A percentile compares a stretch with the other conserved stretches of the same genome.
Evolutionary conservation across 2,888 invertebrate species (phyloP).

Genomic region (Agapetus fuscipes): DNA sequence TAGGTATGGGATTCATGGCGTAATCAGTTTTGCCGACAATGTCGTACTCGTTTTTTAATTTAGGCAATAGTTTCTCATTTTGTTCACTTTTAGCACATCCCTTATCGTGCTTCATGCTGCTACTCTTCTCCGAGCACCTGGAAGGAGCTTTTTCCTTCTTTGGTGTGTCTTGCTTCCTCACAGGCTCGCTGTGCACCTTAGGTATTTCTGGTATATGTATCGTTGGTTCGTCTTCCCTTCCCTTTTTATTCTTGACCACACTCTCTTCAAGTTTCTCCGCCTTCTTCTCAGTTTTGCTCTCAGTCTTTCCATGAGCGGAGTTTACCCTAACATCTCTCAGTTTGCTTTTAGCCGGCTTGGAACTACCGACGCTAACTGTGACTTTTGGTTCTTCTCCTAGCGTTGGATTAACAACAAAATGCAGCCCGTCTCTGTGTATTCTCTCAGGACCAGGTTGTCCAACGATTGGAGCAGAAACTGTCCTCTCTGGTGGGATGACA

Average conservation of each 20-base stretch:
- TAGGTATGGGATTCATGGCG: conserved; percentile 55
- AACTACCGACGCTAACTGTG: conserved; percentile 27
- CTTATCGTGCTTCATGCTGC: conserved; percentile 39
- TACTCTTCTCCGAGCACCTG: conserved; percentile 34
- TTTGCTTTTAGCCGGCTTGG: conserved; percentile 37
- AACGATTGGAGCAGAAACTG: no score
- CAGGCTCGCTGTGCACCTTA: conserved; percentile 31
- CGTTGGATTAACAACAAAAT: conserved; percentile 13
- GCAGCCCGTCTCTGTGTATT: conserved; percentile 12
- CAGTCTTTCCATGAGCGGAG: conserved; percentile 40
- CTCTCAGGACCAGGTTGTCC: no score
- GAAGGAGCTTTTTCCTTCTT: conserved; percentile 40
- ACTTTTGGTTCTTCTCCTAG: conserved; percentile 26
- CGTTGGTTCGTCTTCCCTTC: no score
- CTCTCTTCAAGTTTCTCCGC: no score
- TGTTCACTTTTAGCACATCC: conserved; percentile 38
- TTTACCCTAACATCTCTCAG: conserved; percentile 41
- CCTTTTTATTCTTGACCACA: no score
- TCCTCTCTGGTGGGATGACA: no score
- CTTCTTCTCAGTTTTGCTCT: no score
- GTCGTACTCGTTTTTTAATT: conserved; percentile 45
- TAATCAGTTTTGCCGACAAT: conserved; percentile 52
- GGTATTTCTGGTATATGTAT: no score
- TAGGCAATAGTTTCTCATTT: conserved; percentile 44
- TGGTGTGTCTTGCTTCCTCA: conserved; percentile 44